These are phyloP conservation scores for Caenorhabditis wallacei DNA, from an alignment of 2,888 invertebrate genomes.

Conservation along the genomic window DNA sequence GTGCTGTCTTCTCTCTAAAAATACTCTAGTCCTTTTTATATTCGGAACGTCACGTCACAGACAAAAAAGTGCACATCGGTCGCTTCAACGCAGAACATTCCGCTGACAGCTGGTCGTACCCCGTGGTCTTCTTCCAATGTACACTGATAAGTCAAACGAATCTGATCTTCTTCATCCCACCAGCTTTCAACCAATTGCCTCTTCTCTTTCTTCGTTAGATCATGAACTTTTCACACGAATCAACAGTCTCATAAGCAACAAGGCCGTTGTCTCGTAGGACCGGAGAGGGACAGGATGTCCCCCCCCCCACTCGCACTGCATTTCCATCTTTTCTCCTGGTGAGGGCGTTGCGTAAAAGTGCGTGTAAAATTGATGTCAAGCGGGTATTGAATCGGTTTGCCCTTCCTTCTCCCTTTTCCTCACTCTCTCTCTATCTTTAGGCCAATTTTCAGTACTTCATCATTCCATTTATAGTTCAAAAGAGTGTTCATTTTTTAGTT, in stretches of 20 bases:
- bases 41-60: conserved; percentile 18
- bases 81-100: too few relatives aligned
- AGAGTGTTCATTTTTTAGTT: background rate
- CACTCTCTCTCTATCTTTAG: background rate
- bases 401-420: conserved; percentile 26
- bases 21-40: background rate
- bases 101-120: conserved; percentile 25
- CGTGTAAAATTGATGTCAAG: conserved; percentile 59
- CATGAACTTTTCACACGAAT: conserved; percentile 40
- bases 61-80: conserved; percentile 11
- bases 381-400: conserved; percentile 57
- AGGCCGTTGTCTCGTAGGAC: conserved; percentile 16
- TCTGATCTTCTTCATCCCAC: background rate
- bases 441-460: conserved; percentile 33
- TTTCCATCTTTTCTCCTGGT: conserved; percentile 15
- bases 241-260: conserved; percentile 17
- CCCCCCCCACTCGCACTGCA: background rate
- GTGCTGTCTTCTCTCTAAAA: conserved; percentile 10
- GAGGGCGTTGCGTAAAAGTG: conserved; percentile 56
- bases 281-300: conserved; percentile 27
- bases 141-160: conserved; percentile 9
- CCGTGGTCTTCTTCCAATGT: conserved; percentile 28
- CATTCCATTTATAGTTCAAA: conserved; percentile 2
- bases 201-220: conserved; percentile 24
- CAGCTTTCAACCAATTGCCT: conserved; percentile 7